A percentile compares a stretch with the other conserved stretches of the same genome.
These are phyloP conservation scores for Sylvia atricapilla DNA, from an alignment of 2,113 vertebrate species.

Conservation along the genomic window DNA sequence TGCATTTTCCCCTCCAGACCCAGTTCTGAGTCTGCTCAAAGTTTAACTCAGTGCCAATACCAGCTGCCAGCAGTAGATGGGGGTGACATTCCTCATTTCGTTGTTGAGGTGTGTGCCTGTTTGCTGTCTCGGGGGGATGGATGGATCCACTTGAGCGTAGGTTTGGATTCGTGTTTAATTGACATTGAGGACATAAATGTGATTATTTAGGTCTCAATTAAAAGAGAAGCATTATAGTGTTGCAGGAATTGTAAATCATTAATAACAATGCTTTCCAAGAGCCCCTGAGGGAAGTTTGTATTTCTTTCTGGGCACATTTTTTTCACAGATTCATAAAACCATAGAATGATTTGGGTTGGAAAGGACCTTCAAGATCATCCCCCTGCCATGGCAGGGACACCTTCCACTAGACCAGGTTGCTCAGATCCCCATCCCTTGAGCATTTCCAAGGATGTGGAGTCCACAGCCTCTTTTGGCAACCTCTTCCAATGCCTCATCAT, in stretches of 20 bases:
- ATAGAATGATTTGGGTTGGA: background rate
- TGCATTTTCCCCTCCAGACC: background rate
- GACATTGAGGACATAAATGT: background rate
- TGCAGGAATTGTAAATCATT: background rate
- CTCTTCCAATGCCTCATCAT: background rate
- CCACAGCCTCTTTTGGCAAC: background rate
- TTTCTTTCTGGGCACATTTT: background rate
- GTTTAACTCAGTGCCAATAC: background rate
- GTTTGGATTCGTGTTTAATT: background rate
- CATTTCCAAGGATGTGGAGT: background rate
- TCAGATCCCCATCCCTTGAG: background rate
- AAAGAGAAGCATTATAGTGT: background rate
- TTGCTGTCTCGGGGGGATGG: background rate
- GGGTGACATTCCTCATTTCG: background rate
- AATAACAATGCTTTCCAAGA: background rate
- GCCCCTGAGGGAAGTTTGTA: background rate
- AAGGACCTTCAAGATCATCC: background rate
- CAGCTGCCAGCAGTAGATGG: background rate
- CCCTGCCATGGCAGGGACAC: background rate
- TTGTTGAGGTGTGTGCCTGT: background rate
- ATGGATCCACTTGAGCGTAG: background rate
- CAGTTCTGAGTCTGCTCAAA: background rate
- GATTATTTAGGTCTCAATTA: background rate
- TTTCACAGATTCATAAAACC: background rate
- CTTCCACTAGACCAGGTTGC: background rate